Base-by-base conservation (phyloP, 2,888 invertebrate species). In the Pyrochroa serraticornis region DNA sequence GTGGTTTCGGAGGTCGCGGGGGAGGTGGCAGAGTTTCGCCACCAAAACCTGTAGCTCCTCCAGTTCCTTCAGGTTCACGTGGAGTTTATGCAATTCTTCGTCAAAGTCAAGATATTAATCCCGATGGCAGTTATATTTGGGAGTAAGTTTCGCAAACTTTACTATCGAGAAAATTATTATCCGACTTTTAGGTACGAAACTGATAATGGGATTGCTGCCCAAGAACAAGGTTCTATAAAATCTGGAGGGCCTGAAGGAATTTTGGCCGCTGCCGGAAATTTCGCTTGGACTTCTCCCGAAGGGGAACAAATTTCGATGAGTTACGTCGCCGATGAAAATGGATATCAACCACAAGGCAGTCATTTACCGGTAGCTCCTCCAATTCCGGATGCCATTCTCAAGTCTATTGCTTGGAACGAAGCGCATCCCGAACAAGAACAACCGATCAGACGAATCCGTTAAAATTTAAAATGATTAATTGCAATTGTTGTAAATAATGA, bases 321-420 rank as follows among this genome's bases (percentile, higher is more conserved):
- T 46, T 85, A 84, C 80, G 51, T 75, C 51, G 82, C 85, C 57
- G 84, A 84, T 64, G 83, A 84, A 66, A 83, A 83, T 63, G 85
- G 84, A 6, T 85, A 78, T 79, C 82, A 82, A 59, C 82, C 84
- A 1, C 64, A 70, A 63, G 75, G 73, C 1, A 81, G 75, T 3
- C 83, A 83, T 64, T 70, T 83, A 7, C 70, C 70, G 8, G 67
- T 67, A 30, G 65, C 69, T 12, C 70, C 70, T 0, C 82, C 83
- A 1, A 79, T 84, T 10, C 86, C 87, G 7, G 81, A 80, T 1
- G 83, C 81, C 0, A 85, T 87, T 35, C 79, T 82, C 9, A 82
- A 82, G 30, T 82, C 85, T 0, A 74, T 87, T 2, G 77, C 77
- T 33, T 82, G 83, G 58, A 74, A 84, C 13, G 84, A 83, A 5